Conservation (phyloP, 1,140 invertebrate species). For the Penaeus vannamei region DNA sequence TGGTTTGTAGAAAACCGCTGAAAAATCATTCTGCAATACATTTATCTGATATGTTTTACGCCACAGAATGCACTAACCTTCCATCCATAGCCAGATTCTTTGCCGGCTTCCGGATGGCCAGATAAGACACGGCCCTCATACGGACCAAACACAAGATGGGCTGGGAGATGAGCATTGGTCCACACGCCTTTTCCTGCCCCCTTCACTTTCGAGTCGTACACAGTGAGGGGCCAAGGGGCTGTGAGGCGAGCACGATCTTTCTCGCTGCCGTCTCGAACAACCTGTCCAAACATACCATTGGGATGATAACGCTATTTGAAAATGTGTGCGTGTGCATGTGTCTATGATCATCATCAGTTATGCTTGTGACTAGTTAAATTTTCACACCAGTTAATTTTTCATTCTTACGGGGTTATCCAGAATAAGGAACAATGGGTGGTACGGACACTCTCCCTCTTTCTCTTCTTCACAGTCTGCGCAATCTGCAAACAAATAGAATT, state of each 20-base stretch:
- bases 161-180: constrained; percentile 38
- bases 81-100: constrained; percentile 8
- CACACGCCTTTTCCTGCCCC: constrained; percentile 56
- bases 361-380: too few species aligned
- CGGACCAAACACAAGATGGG: constrained; percentile 49
- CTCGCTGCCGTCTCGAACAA: not conserved
- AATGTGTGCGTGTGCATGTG: too few species aligned
- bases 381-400: too few species aligned
- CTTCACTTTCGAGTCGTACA: not conserved
- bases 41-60: not conserved
- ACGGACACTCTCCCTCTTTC: too few species aligned
- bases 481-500: too few species aligned
- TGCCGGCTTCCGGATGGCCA: not conserved
- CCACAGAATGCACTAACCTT: not conserved
- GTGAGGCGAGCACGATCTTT: not conserved
- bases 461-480: too few species aligned
- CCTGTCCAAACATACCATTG: too few species aligned
- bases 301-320: too few species aligned
- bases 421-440: too few species aligned
- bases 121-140: constrained; percentile 46
- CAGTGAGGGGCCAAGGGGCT: not conserved
- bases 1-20: not conserved
- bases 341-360: too few species aligned
- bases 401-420: too few species aligned
- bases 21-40: not conserved